phyloP scores from a whole-genome alignment of 2,797 vertebrate species.

The Sebastes ruberrimus region DNA sequence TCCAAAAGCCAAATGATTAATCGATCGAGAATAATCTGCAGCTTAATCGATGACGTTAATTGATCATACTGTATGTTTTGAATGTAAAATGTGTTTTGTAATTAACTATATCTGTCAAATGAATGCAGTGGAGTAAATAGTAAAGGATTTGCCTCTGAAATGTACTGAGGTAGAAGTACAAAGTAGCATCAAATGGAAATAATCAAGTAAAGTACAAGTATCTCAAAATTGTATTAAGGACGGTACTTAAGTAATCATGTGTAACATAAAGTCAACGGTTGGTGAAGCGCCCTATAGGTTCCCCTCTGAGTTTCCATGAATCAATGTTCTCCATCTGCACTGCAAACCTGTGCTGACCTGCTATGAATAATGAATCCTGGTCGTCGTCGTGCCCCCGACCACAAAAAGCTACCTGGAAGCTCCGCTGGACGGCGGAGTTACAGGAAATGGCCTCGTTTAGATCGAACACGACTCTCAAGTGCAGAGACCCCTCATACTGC shows the following conservation, averaged over 20 bases:
- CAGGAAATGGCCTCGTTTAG: conserved; percentile 79
- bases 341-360: conserved; percentile 75
- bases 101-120: neutral
- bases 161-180: neutral
- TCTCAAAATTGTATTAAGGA: neutral
- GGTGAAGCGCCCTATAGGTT: neutral
- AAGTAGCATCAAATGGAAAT: neutral
- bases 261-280: too few relatives aligned
- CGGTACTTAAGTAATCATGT: neutral
- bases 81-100: neutral
- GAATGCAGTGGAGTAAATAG: neutral
- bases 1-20: neutral
- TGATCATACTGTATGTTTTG: neutral
- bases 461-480: conserved; percentile 68
- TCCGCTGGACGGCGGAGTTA: conserved; percentile 38
- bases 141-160: neutral
- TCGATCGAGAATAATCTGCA: neutral
- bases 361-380: conserved; percentile 83
- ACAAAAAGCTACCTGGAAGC: conserved; percentile 81
- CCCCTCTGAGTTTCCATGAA: conserved; percentile 63
- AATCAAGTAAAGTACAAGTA: neutral
- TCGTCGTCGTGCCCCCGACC: conserved; percentile 68
- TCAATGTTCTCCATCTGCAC: conserved; percentile 78
- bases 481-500: conserved; percentile 49
- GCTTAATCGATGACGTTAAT: neutral